Evolutionary conservation across 2,888 invertebrate species (phyloP), one percentile per base, ranked within the genome.

Genomic region (Dugesia japonica): DNA sequence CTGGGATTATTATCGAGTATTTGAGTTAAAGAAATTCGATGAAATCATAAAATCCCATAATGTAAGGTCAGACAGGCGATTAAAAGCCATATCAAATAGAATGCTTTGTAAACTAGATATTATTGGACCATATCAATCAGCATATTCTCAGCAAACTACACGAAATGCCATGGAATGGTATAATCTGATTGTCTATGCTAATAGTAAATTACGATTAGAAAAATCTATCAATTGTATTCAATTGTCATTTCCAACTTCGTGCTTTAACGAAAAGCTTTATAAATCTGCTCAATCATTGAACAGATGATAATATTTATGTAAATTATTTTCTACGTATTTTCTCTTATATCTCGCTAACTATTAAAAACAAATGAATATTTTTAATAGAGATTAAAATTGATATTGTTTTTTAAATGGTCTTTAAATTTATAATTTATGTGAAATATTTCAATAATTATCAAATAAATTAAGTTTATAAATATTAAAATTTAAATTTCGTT

Each of bases 191-290:
- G 56, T 56, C n/a, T 56, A 56, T 56, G 56, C 56, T 9, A 56
- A n/a, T n/a, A 56, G n/a, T n/a, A 56, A 56, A n/a, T 23, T 56
- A n/a, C n/a, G 56, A 56, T 56, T 56, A n/a, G 56, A 56, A 56
- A 56, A 56, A n/a, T 56, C 56, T 23, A 56, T 56, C 56, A 56
- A 56, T 23, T 56, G 56, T n/a, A 56, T 56, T 56, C 56, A 56
- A 56, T n/a, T 56, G 20, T 56, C 56, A 1, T 56, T 56, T n/a
- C 56, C 56, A 56, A 56, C 9, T 23, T 56, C 56, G 4, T 56
- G 56, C 17, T 56, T 56, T n/a, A 56, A 56, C n/a, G 56, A 56
- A 56, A 56, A 56, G n/a, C 20, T 56, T 56, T 56, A 56, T 56
- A 56, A 56, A 56, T 7, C 56, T 20, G 4, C 56, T 31, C 56